Base-by-base conservation (phyloP, 2,888 invertebrate species). In the Drosophila fungiperda region DNA sequence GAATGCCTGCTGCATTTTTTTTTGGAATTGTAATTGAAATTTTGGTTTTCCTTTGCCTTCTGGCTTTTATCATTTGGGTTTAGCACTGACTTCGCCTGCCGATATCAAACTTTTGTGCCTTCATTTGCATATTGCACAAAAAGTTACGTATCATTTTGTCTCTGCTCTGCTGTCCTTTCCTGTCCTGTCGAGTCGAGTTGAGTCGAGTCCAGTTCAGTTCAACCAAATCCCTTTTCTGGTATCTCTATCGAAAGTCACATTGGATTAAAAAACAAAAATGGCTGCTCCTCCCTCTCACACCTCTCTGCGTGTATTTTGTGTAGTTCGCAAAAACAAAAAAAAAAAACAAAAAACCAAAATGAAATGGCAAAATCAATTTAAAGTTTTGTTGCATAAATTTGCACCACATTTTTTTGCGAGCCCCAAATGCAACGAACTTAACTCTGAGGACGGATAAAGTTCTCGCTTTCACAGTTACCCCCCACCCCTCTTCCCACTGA, bases 121-220 rank as follows among this genome's bases (percentile, higher is more conserved):
- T 87, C 83, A 87, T 89, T 87, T 89, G 76, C 89, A 87, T 87
- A 89, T 87, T 85, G 85, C 73, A 76, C 73, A 83, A 84, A 81
- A 82, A 82, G 82, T 82, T 79, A 78, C 79, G 82, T 81, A 81
- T 82, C 82, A 80, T 74, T 82, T 76, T 38, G 55, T 73, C 71
- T 4, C 29, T 29, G 29, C 29, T 29, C 26, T 26, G 26, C 26
- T 36, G n/a, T 17, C 45, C 29, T 63, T 52, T 55, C 42, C 60
- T 61, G 17, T 63, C 32, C 33, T 36, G n/a, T 17, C 42, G 20
- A n/a, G 6, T 35, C 29, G 26, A 20, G 29, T 60, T 20, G 35
- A 26, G 54, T 60, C 40, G 29, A 40, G 33, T 61, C 20, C n/a
- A 26, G 66, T 65, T 52, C 40, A 45, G 64, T 68, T 54, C 69